Percentiles rank a stretch among this genome's conserved stretches.
phyloP scores from a whole-genome alignment of 2,113 vertebrate genomes.

The Phalacrocorax pelagicus region DNA sequence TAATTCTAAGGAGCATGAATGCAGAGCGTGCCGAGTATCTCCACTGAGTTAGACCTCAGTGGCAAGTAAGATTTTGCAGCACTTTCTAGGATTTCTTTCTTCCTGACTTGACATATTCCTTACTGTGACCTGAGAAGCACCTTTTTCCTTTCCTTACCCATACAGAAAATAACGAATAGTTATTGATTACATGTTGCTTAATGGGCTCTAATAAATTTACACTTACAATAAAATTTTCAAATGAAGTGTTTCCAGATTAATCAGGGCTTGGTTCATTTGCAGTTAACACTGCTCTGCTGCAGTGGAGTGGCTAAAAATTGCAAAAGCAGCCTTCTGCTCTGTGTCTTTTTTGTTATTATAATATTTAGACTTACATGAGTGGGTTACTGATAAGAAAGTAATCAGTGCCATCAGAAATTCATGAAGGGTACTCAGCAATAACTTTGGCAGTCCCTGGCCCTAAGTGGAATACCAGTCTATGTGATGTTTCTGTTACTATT shows the following conservation, averaged over 20 bases:
- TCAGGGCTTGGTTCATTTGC: not conserved
- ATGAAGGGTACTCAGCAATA: not conserved
- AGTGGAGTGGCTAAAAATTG: not conserved
- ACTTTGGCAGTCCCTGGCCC: not conserved
- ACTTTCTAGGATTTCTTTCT: not conserved
- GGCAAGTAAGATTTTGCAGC: not conserved
- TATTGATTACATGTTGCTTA: slow-evolving; percentile 38
- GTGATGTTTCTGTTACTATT: too few relatives aligned
- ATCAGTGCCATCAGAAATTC: not conserved
- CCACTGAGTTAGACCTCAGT: not conserved
- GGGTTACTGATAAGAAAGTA: not conserved
- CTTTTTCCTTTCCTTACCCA: not conserved
- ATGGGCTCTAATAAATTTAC: not conserved
- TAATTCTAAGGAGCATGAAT: not conserved
- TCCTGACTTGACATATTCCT: not conserved
- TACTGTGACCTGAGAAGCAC: not conserved
- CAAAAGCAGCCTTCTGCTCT: not conserved
- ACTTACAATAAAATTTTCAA: not conserved
- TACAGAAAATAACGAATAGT: not conserved
- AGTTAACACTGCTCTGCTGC: not conserved
- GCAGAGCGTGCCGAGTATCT: not conserved
- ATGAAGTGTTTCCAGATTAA: not conserved
- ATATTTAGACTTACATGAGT: not conserved
- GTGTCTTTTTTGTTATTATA: not conserved
- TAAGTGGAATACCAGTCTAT: fast-evolving